A percentile compares a stretch with the other conserved stretches of the same genome.
These are phyloP conservation scores for Anoplopoma fimbria DNA, from an alignment of 2,113 vertebrate species.

Conservation along the genomic window DNA sequence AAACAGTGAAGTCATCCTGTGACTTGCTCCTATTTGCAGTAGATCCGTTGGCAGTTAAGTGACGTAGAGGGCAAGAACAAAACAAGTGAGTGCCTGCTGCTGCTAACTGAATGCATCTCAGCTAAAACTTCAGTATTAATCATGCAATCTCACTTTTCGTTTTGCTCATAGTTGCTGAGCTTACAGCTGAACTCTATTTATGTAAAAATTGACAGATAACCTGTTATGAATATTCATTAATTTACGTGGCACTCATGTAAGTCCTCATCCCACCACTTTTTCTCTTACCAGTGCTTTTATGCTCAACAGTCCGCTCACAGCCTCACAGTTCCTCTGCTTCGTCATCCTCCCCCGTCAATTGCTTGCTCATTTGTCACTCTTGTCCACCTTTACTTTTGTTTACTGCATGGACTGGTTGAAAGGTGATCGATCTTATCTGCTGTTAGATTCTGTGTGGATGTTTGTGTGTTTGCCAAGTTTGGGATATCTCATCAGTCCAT, in stretches of 20 bases:
- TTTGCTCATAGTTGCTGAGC: not conserved
- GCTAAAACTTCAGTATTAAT: slow-evolving; percentile 6
- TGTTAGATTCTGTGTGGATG: slow-evolving; percentile 9
- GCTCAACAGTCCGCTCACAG: slow-evolving; percentile 27
- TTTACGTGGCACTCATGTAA: slow-evolving; percentile 7
- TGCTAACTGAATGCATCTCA: slow-evolving; percentile 10
- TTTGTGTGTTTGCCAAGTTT: slow-evolving; percentile 10
- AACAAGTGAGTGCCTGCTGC: not conserved
- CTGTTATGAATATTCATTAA: slow-evolving; percentile 42
- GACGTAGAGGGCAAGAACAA: slow-evolving; percentile 1
- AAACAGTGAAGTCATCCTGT: not conserved
- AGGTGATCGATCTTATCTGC: slow-evolving; percentile 13
- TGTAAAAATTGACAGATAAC: slow-evolving; percentile 24
- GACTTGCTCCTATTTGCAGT: not conserved
- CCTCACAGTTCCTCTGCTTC: slow-evolving; percentile 2
- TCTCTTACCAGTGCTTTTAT: slow-evolving; percentile 3
- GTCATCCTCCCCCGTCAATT: slow-evolving; percentile 26
- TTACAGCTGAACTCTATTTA: slow-evolving; percentile 16
- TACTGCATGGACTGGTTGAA: not conserved
- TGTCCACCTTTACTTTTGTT: slow-evolving; percentile 15
- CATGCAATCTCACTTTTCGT: not conserved
- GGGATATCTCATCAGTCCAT: slow-evolving; percentile 18
- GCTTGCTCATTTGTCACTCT: slow-evolving; percentile 43
- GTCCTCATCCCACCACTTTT: slow-evolving; percentile 10
- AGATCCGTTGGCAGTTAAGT: not conserved